Conservation (phyloP, 1,140 invertebrate genomes). For the Copidosoma floridanum region DNA sequence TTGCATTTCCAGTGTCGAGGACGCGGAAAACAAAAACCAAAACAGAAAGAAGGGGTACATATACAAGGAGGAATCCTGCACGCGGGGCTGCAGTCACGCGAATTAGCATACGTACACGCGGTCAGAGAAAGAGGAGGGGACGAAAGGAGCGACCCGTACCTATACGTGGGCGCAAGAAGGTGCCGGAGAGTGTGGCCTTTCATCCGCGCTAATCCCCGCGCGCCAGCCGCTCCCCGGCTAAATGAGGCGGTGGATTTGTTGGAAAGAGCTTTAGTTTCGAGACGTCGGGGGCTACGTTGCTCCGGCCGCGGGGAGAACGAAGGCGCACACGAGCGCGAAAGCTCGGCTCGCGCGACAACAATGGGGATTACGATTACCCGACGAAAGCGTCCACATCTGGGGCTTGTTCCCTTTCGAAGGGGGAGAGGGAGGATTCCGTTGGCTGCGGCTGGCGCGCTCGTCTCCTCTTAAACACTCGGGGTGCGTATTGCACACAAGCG, state of each 20-base stretch:
- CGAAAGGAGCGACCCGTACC: slow-evolving; percentile 43
- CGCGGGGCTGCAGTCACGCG: slow-evolving; percentile 21
- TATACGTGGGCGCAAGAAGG: slow-evolving; percentile 34
- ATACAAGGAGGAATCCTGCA: too few species aligned
- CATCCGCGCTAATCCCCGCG: slow-evolving; percentile 15
- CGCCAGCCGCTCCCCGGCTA: slow-evolving; percentile 47
- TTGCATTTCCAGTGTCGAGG: too few species aligned
- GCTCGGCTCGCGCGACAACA: not conserved
- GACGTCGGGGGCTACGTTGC: not conserved
- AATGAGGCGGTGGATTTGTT: slow-evolving; percentile 58
- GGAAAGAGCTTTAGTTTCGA: slow-evolving; percentile 48
- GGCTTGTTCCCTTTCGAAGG: not conserved
- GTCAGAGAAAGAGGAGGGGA: slow-evolving; percentile 51
- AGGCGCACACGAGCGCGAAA: not conserved
- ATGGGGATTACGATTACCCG: slow-evolving; percentile 24
- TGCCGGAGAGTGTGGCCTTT: slow-evolving; percentile 51
- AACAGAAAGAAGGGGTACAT: too few species aligned
- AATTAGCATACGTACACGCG: slow-evolving; percentile 49
- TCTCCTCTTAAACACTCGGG: too few species aligned
- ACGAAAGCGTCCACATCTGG: not conserved
- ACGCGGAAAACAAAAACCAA: too few species aligned
- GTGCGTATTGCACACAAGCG: too few species aligned
- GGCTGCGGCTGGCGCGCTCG: not conserved
- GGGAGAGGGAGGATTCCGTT: not conserved
- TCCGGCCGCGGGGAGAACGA: slow-evolving; percentile 11